Percentiles rank a stretch among this genome's conserved stretches.
phyloP scores from a whole-genome alignment of 2,888 invertebrate species.

The Caenorhabditis afra region DNA sequence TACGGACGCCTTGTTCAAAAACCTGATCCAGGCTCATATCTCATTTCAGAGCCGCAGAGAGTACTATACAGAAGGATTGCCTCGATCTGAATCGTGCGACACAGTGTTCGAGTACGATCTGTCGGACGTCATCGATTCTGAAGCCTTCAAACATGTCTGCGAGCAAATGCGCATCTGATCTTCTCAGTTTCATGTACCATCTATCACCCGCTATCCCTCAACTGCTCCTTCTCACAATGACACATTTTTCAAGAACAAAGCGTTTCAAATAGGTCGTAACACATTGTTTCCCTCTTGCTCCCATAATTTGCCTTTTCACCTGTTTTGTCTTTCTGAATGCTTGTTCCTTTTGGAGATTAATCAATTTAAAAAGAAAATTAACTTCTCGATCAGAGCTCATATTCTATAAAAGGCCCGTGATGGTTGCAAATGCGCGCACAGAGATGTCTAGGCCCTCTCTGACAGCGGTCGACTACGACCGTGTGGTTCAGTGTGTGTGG shows the following conservation, averaged over 20 bases:
- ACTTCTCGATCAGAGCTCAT: too few species aligned
- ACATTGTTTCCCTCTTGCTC: slow-evolving; percentile 1
- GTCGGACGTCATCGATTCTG: slow-evolving; percentile 17
- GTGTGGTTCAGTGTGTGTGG: slow-evolving; percentile 16
- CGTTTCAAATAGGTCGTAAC: not conserved
- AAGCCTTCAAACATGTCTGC: slow-evolving; percentile 13
- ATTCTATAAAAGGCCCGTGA: too few species aligned
- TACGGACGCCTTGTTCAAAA: not conserved
- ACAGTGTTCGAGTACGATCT: slow-evolving; percentile 17
- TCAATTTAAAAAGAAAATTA: too few species aligned
- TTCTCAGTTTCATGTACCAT: not conserved
- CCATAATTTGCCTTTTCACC: slow-evolving; percentile 1
- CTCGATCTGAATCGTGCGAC: slow-evolving; percentile 27
- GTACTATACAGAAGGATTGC: not conserved
- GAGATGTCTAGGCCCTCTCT: not conserved
- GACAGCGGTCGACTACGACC: slow-evolving; percentile 5
- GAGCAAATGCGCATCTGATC: slow-evolving; percentile 13
- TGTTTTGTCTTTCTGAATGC: too few species aligned
- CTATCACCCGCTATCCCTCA: too few species aligned
- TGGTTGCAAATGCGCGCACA: slow-evolving; percentile 1
- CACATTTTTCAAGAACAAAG: not conserved
- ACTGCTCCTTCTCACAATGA: too few species aligned
- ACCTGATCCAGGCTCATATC: not conserved
- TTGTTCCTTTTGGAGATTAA: too few species aligned
- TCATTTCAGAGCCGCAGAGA: slow-evolving; percentile 5